Percentiles rank a stretch among this genome's conserved stretches.
Evolutionary conservation across 2,113 vertebrate species (phyloP).

Genomic region (Mormyrus iriodes): DNA sequence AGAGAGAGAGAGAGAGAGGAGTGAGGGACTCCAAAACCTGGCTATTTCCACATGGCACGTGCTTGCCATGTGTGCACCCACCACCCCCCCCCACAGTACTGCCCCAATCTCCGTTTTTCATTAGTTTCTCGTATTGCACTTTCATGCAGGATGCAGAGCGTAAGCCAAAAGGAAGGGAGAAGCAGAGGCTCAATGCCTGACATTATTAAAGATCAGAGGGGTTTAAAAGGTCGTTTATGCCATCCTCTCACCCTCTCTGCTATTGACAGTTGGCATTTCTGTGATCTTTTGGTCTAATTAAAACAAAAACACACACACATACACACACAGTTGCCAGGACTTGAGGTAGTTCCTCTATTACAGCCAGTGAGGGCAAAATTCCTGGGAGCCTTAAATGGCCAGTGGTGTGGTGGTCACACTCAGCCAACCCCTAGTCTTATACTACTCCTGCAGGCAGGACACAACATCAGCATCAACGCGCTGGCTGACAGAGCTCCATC

Average conservation of each 20-base stretch:
- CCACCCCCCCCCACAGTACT: background rate
- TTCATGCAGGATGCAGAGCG: constrained; percentile 47
- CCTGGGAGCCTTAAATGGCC: background rate
- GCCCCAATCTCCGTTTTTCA: background rate
- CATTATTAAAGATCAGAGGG: constrained; percentile 65
- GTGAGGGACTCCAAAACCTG: background rate
- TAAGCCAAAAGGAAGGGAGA: constrained; percentile 40
- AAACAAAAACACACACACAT: constrained; percentile 53
- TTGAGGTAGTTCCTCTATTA: constrained; percentile 21
- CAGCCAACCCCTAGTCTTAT: background rate
- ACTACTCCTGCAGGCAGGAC: background rate
- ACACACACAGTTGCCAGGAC: constrained; percentile 44
- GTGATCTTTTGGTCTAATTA: constrained; percentile 68
- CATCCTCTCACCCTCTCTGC: constrained; percentile 56
- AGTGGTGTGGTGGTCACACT: too few species aligned
- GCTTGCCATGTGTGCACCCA: background rate
- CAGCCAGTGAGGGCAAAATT: constrained; percentile 17
- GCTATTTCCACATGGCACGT: background rate
- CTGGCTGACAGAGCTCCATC: background rate
- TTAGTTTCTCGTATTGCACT: constrained; percentile 40
- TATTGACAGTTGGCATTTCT: constrained; percentile 70
- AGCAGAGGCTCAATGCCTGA: constrained; percentile 55
- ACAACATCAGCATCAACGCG: background rate
- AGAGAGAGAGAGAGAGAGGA: background rate
- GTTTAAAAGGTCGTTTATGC: constrained; percentile 61